These are phyloP conservation scores for Crypturellus tataupa DNA, from an alignment of 2,797 vertebrate species.

Conservation along the genomic window DNA sequence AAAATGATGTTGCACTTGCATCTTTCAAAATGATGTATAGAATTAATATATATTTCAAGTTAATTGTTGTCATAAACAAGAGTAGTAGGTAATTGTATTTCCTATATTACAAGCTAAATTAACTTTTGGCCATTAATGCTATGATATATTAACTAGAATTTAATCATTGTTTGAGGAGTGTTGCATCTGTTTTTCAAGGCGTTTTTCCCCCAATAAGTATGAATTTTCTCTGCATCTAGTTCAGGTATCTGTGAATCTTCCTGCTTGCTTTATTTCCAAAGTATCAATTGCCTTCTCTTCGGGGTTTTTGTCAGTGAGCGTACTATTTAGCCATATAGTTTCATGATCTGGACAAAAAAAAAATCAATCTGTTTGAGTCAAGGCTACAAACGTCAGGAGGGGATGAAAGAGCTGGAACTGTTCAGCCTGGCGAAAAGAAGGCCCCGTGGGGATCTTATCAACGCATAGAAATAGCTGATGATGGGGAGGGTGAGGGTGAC, in stretches of 20 bases:
- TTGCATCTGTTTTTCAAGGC: background rate
- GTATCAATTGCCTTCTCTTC: background rate
- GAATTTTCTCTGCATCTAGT: background rate
- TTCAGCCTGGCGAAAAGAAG: too few relatives aligned
- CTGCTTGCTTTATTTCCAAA: background rate
- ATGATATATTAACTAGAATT: background rate
- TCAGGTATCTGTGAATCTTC: background rate
- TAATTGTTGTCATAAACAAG: background rate
- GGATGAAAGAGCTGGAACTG: background rate
- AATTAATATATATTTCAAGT: background rate
- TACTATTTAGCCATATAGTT: background rate
- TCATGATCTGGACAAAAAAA: background rate
- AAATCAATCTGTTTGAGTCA: background rate
- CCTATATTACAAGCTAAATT: background rate
- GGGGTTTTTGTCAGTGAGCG: background rate
- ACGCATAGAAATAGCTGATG: too few relatives aligned
- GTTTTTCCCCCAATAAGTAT: rapidly evolving
- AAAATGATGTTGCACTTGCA: background rate
- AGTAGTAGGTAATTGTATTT: background rate
- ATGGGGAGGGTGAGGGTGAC: too few relatives aligned
- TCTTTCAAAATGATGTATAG: background rate
- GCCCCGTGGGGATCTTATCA: too few relatives aligned
- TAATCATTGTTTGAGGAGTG: background rate
- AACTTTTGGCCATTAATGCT: background rate
- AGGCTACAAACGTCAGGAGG: background rate